phyloP scores from a whole-genome alignment of 2,888 invertebrate species.

The Drosophila hamatofila region DNA sequence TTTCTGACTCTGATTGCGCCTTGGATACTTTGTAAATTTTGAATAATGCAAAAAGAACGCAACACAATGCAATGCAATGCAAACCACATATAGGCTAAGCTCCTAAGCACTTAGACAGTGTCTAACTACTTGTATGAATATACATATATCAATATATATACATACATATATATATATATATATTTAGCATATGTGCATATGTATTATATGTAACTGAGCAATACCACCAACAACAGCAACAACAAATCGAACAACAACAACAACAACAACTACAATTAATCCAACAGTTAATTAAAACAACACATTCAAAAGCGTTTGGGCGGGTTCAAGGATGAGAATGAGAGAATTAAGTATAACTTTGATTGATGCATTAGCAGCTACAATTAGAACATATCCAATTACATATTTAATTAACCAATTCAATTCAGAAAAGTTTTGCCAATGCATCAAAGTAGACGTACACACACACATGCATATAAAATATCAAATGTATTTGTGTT shows the following conservation, averaged over 20 bases:
- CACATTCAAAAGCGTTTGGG: constrained; percentile 42
- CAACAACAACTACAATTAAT: constrained; percentile 46
- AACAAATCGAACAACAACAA: constrained; percentile 42
- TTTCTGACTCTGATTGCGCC: constrained; percentile 84
- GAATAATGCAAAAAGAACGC: constrained; percentile 19
- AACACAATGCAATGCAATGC: constrained; percentile 43
- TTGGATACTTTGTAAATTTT: constrained; percentile 77
- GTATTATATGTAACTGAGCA: constrained; percentile 54
- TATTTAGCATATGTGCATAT: constrained; percentile 28
- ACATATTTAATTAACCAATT: too few species aligned
- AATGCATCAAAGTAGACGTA: not conserved
- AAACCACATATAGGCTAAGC: constrained; percentile 59
- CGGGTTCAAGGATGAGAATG: constrained; percentile 9
- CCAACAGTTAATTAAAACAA: constrained; percentile 39
- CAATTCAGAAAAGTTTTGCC: not conserved
- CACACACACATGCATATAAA: not conserved
- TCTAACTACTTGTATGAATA: constrained; percentile 40
- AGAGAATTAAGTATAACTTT: not conserved
- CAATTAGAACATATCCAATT: constrained; percentile 3
- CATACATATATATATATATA: constrained; percentile 2
- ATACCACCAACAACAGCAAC: constrained; percentile 67
- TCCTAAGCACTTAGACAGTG: constrained; percentile 46
- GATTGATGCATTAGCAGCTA: not conserved
- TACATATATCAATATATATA: constrained; percentile 19
- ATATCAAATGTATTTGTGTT: not conserved